phyloP scores from a whole-genome alignment of 2,888 invertebrate species.

The Sepioteuthis lessoniana region DNA sequence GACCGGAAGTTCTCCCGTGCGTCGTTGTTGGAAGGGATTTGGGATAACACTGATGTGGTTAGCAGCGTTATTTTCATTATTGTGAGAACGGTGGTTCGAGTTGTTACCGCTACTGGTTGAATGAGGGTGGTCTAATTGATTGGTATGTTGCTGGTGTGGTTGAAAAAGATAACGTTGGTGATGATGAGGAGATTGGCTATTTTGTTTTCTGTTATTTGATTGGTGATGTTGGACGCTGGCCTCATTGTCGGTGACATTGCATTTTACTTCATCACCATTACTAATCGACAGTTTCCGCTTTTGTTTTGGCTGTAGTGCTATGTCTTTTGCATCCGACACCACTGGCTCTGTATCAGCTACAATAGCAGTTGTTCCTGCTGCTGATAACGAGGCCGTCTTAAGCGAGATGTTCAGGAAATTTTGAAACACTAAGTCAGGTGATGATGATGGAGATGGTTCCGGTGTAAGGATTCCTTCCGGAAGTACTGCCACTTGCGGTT shows the following conservation, averaged over 20 bases:
- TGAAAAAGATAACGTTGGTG: neutral
- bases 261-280: conserved; percentile 50
- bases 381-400: conserved; percentile 50
- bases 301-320: conserved; percentile 57
- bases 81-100: no score
- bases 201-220: neutral
- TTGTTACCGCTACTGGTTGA: neutral
- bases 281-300: conserved; percentile 49
- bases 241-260: neutral
- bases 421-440: conserved; percentile 60
- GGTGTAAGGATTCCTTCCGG: conserved; percentile 69
- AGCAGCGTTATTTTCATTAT: neutral
- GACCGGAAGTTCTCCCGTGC: conserved; percentile 55
- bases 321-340: conserved; percentile 57
- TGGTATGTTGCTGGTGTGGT: neutral
- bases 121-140: neutral
- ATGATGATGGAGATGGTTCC: conserved; percentile 68
- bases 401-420: conserved; percentile 47
- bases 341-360: conserved; percentile 34
- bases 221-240: neutral
- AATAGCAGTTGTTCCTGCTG: neutral
- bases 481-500: conserved; percentile 61
- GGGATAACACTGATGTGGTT: conserved; percentile 50
- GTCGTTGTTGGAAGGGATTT: conserved; percentile 49
- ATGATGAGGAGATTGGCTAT: neutral